A percentile compares a stretch with the other conserved stretches of the same genome.
These are phyloP conservation scores for Reinhardtius hippoglossoides DNA, from an alignment of 2,113 vertebrate genomes.

Conservation along the genomic window DNA sequence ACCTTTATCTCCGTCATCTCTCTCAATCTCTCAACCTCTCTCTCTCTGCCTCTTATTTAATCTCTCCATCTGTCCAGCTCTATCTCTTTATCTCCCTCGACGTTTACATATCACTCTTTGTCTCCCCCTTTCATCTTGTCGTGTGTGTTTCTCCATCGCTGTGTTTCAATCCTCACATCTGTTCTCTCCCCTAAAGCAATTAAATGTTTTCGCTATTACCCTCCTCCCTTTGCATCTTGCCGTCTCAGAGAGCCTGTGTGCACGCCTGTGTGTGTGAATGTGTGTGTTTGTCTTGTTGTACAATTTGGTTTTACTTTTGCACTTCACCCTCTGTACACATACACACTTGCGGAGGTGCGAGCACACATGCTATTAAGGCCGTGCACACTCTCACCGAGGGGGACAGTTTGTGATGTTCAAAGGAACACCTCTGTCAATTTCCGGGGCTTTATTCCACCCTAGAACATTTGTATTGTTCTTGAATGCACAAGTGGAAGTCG, in stretches of 20 bases:
- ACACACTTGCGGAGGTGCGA: neutral
- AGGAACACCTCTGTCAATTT: conserved; percentile 29
- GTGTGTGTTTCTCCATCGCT: conserved; percentile 33
- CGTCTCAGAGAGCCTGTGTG: conserved; percentile 27
- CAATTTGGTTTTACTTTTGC: conserved; percentile 31
- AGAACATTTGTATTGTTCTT: conserved; percentile 40
- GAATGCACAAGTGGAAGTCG: conserved; percentile 19
- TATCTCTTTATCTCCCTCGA: conserved; percentile 51
- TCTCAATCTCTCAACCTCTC: conserved; percentile 14
- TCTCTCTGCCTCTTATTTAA: conserved; percentile 23
- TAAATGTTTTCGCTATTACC: conserved; percentile 61
- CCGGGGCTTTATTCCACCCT: neutral
- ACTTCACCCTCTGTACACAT: neutral
- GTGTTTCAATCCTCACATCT: conserved; percentile 60
- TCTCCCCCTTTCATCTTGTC: conserved; percentile 46
- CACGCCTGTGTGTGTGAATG: conserved; percentile 3
- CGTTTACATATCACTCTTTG: conserved; percentile 36
- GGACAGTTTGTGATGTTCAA: conserved; percentile 11
- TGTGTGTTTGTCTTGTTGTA: conserved; percentile 18
- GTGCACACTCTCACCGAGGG: neutral
- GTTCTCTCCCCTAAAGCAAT: conserved; percentile 61
- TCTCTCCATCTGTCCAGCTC: conserved; percentile 53
- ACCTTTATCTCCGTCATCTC: conserved; percentile 50
- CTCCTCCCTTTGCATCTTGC: conserved; percentile 43
- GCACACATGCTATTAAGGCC: neutral